These are phyloP conservation scores for Neosilurus hyrtlii DNA, from an alignment of 2,797 vertebrate genomes.

Conservation along the genomic window DNA sequence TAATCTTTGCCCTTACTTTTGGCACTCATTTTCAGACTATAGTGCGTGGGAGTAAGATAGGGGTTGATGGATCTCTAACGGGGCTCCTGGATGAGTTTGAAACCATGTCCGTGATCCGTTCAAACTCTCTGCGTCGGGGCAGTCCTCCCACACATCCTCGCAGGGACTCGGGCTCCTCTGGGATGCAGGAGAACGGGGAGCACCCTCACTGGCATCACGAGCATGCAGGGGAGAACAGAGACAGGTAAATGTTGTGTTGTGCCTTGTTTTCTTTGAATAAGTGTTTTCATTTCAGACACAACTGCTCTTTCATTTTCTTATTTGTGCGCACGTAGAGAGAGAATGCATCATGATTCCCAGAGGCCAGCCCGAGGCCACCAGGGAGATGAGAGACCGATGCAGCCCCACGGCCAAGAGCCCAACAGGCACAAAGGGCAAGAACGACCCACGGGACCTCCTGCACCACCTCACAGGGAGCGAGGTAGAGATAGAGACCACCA, in stretches of 20 bases:
- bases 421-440: slow-evolving; percentile 60
- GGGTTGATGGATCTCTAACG: slow-evolving; percentile 83
- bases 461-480: slow-evolving; percentile 61
- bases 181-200: slow-evolving; percentile 73
- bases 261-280: neutral
- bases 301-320: neutral
- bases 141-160: slow-evolving; percentile 80
- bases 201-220: slow-evolving; percentile 67
- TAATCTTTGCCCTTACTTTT: slow-evolving; percentile 13
- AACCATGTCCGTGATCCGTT: slow-evolving; percentile 91
- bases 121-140: slow-evolving; percentile 87
- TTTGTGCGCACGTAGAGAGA: slow-evolving; percentile 56
- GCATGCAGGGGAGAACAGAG: slow-evolving; percentile 61
- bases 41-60: slow-evolving; percentile 85
- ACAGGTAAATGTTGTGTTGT: slow-evolving; percentile 41
- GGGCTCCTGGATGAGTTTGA: slow-evolving; percentile 93
- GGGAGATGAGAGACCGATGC: slow-evolving; percentile 67
- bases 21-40: slow-evolving; percentile 75
- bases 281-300: neutral
- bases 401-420: slow-evolving; percentile 81
- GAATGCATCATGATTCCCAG: slow-evolving; percentile 60
- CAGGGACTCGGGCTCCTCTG: slow-evolving; percentile 63
- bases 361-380: slow-evolving; percentile 52
- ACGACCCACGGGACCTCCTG: slow-evolving; percentile 62
- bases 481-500: slow-evolving; percentile 65